Evolutionary conservation across 2,113 vertebrate genomes (phyloP).

Genomic region (Pionites leucogaster): DNA sequence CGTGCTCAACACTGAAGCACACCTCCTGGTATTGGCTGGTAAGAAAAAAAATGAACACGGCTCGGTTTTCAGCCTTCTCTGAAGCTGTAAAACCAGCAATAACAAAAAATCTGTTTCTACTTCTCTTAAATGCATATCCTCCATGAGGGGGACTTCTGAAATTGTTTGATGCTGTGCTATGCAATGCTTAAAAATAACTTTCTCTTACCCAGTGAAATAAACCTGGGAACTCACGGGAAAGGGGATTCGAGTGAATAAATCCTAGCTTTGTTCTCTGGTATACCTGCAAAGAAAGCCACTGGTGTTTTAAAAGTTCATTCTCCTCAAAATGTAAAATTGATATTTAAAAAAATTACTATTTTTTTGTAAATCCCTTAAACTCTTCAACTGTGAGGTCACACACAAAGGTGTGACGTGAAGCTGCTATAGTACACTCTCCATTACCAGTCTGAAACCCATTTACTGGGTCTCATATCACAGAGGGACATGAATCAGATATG

Average conservation of each 20-base stretch:
- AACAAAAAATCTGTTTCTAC: not conserved
- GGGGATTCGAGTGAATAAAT: not conserved
- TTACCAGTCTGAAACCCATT: not conserved
- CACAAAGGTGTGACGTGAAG: not conserved
- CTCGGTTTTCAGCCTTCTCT: not conserved
- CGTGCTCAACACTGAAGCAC: not conserved
- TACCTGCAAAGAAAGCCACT: slow-evolving; percentile 2
- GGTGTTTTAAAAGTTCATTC: not conserved
- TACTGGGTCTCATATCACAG: not conserved
- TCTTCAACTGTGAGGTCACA: not conserved
- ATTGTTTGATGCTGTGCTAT: slow-evolving; percentile 12
- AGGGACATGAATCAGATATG: not conserved
- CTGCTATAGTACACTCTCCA: not conserved
- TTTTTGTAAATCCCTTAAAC: not conserved
- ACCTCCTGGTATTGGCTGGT: not conserved
- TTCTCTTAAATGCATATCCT: not conserved
- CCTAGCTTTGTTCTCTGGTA: slow-evolving; percentile 18
- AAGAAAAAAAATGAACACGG: not conserved
- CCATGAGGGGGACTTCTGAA: not conserved
- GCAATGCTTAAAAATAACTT: not conserved
- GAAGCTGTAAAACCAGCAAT: not conserved
- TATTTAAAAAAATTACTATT: not conserved
- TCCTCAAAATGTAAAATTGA: not conserved
- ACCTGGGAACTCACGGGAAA: not conserved
- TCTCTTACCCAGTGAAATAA: slow-evolving; percentile 12